Percentiles rank a stretch among this genome's conserved stretches.
These are phyloP conservation scores for Philereme transversata DNA, from an alignment of 2,888 invertebrate species.

Conservation along the genomic window DNA sequence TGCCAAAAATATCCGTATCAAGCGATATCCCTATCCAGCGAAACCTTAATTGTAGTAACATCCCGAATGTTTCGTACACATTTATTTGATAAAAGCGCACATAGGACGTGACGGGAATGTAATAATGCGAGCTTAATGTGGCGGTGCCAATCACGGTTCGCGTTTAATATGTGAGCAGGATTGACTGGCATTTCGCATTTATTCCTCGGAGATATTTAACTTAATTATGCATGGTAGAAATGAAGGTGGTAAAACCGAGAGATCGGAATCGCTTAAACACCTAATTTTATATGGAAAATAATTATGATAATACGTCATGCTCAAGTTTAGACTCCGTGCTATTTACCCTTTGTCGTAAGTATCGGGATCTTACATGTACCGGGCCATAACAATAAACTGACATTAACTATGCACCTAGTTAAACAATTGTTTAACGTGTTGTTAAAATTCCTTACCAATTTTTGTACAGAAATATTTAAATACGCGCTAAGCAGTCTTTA, in stretches of 20 bases:
- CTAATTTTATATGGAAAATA: too few species aligned
- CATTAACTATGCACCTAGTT: too few species aligned
- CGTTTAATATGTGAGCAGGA: constrained; percentile 59
- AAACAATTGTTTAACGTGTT: too few species aligned
- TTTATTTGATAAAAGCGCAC: constrained; percentile 74
- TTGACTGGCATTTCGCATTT: constrained; percentile 32
- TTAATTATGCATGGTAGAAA: constrained; percentile 22
- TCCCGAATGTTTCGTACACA: constrained; percentile 65
- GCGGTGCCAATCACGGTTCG: constrained; percentile 63
- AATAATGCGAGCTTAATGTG: constrained; percentile 64
- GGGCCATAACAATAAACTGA: too few species aligned
- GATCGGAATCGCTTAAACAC: too few species aligned
- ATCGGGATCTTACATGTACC: too few species aligned
- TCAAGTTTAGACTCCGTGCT: too few species aligned
- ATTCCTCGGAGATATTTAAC: constrained; percentile 31
- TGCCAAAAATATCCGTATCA: constrained; percentile 56
- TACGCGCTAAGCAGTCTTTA: too few species aligned
- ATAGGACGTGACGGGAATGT: constrained; percentile 74
- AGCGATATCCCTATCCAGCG: constrained; percentile 56
- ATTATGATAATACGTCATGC: too few species aligned
- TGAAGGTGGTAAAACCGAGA: not conserved
- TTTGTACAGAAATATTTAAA: too few species aligned
- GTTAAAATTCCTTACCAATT: too few species aligned
- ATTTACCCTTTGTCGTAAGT: too few species aligned
- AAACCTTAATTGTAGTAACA: constrained; percentile 70